Percentiles rank a stretch among this genome's conserved stretches.
These are phyloP conservation scores for Drosophila malerkotliana DNA, from an alignment of 1,140 invertebrate species.

Conservation along the genomic window DNA sequence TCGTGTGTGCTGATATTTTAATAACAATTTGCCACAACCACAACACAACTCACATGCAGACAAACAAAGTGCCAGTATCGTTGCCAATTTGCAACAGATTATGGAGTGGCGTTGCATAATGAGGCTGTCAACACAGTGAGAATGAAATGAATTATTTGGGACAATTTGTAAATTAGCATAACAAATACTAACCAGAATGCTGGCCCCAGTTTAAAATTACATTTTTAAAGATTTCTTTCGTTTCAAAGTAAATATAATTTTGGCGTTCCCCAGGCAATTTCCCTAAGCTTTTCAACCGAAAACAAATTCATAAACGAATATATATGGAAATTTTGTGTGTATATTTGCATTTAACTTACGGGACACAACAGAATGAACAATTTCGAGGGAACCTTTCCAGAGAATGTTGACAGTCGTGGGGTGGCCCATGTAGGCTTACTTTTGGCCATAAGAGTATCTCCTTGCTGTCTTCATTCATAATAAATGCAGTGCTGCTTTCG, in stretches of 20 bases:
- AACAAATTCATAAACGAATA: constrained; percentile 57
- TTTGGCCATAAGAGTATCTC: neutral
- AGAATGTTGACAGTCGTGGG: constrained; percentile 9
- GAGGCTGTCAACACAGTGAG: constrained; percentile 7
- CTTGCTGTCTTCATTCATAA: constrained; percentile 22
- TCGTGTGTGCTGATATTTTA: neutral
- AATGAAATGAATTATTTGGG: constrained; percentile 5
- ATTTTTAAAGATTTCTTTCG: constrained; percentile 21
- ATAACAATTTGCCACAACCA: constrained; percentile 12
- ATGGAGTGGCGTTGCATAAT: constrained; percentile 25
- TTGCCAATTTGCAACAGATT: constrained; percentile 18
- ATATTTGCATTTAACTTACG: constrained; percentile 42
- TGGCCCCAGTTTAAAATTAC: constrained; percentile 9
- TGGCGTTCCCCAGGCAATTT: constrained; percentile 16
- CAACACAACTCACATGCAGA: constrained; percentile 13
- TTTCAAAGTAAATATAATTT: constrained; percentile 28
- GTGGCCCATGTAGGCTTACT: constrained; percentile 1
- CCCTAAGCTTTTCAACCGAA: constrained; percentile 34
- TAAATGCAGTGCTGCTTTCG: constrained; percentile 42
- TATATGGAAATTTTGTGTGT: constrained; percentile 57
- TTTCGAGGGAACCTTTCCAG: constrained; percentile 4
- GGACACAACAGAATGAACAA: constrained; percentile 8
- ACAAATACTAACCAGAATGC: constrained; percentile 2
- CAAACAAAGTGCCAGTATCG: constrained; percentile 19
- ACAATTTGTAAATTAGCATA: constrained; percentile 37